A percentile compares a stretch with the other conserved stretches of the same genome.
Conservation (phyloP, 2,113 vertebrate species). For the Psittacula cyanocephala region DNA sequence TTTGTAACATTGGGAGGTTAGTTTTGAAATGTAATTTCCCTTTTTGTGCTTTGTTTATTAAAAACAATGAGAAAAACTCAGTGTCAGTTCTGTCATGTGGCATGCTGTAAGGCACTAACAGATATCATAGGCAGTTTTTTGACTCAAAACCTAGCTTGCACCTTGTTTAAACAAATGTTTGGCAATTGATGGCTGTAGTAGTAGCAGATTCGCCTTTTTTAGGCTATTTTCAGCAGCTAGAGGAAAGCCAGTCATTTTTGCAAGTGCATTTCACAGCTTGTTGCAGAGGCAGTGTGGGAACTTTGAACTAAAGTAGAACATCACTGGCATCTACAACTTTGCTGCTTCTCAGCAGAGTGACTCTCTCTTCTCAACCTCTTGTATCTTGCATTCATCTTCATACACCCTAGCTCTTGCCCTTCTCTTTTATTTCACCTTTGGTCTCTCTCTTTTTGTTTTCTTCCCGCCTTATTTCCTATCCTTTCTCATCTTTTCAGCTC, state of each 20-base stretch:
- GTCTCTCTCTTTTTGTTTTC: background rate
- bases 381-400: background rate
- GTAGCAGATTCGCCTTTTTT: background rate
- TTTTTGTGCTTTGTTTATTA: background rate
- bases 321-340: background rate
- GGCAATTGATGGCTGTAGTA: background rate
- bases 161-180: background rate
- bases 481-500: background rate
- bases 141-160: background rate
- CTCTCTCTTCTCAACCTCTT: background rate
- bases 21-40: background rate
- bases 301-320: background rate
- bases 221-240: background rate
- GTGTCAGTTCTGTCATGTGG: background rate
- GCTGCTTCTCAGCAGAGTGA: background rate
- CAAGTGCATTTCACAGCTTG: background rate
- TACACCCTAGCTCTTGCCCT: background rate
- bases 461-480: background rate
- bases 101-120: background rate
- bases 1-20: background rate
- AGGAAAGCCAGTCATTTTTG: background rate
- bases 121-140: background rate
- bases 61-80: fast-evolving
- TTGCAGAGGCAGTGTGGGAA: background rate
- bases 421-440: background rate